Conservation (phyloP, 2,113 vertebrate genomes). For the Girardinichthys multiradiatus region DNA sequence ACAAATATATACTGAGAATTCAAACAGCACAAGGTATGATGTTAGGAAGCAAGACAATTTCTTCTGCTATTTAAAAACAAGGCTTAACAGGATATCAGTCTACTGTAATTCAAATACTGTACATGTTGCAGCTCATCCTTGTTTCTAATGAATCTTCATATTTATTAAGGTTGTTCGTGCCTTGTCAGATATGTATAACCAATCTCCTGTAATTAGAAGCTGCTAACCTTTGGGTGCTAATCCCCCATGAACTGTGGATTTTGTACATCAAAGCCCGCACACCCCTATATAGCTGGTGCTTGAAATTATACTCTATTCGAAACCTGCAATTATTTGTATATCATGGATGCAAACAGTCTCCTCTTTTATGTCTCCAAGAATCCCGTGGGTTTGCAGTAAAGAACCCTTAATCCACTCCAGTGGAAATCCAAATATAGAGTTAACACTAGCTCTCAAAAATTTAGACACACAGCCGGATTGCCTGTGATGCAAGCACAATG, state of each 20-base stretch:
- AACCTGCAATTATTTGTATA: slow-evolving; percentile 86
- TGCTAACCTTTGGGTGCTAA: slow-evolving; percentile 85
- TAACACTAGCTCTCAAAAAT: slow-evolving; percentile 75
- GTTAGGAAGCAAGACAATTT: slow-evolving; percentile 51
- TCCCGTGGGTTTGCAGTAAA: slow-evolving; percentile 83
- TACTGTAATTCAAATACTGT: slow-evolving; percentile 34
- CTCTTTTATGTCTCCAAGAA: slow-evolving; percentile 81
- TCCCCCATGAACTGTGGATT: slow-evolving; percentile 84
- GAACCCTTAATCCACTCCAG: slow-evolving; percentile 84
- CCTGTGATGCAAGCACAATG: slow-evolving; percentile 57
- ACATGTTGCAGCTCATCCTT: slow-evolving; percentile 67
- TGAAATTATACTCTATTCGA: slow-evolving; percentile 82
- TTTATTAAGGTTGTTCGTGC: slow-evolving; percentile 80
- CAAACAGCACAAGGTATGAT: slow-evolving; percentile 31
- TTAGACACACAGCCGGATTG: slow-evolving; percentile 71
- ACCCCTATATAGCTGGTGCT: slow-evolving; percentile 78
- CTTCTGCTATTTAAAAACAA: slow-evolving; percentile 28
- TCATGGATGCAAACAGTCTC: slow-evolving; percentile 80
- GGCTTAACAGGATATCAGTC: slow-evolving; percentile 52
- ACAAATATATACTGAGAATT: slow-evolving; percentile 54
- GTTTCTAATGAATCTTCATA: slow-evolving; percentile 75
- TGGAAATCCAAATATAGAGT: slow-evolving; percentile 83
- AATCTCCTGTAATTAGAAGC: slow-evolving; percentile 85
- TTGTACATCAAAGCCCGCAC: slow-evolving; percentile 85
- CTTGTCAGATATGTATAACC: slow-evolving; percentile 82